Percentiles rank a stretch among this genome's conserved stretches.
phyloP scores from a whole-genome alignment of 2,888 invertebrate species.

The Sipha maydis region DNA sequence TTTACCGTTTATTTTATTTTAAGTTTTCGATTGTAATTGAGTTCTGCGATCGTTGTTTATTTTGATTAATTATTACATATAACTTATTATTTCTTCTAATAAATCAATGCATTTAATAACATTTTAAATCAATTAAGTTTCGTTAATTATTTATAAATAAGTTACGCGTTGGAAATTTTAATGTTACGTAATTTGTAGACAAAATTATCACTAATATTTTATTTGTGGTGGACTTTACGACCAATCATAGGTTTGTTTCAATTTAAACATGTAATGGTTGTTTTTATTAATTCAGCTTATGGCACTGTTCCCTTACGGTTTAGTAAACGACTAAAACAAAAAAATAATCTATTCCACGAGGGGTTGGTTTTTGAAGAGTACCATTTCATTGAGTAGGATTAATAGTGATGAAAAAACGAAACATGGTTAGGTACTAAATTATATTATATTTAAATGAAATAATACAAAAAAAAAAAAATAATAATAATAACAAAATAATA shows the following conservation, averaged over 20 bases:
- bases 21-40: too few species aligned
- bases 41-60: too few species aligned
- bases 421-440: constrained; percentile 37
- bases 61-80: too few species aligned
- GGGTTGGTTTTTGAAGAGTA: constrained; percentile 32
- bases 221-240: background rate
- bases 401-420: constrained; percentile 44
- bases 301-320: constrained; percentile 1
- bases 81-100: too few species aligned
- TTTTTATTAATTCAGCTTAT: constrained; percentile 4
- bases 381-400: constrained; percentile 38
- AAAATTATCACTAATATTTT: background rate
- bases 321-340: constrained; percentile 23
- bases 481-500: background rate
- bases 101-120: too few species aligned
- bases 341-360: constrained; percentile 31
- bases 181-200: background rate
- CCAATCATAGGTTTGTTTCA: constrained; percentile 7
- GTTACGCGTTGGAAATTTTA: background rate
- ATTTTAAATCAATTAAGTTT: too few species aligned
- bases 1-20: too few species aligned
- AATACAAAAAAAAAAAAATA: constrained; percentile 9
- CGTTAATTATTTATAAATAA: too few species aligned
- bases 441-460: constrained; percentile 29
- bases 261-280: background rate